Evolutionary conservation across 2,797 vertebrate genomes (phyloP).

Genomic region (Steatocranus sp.): DNA sequence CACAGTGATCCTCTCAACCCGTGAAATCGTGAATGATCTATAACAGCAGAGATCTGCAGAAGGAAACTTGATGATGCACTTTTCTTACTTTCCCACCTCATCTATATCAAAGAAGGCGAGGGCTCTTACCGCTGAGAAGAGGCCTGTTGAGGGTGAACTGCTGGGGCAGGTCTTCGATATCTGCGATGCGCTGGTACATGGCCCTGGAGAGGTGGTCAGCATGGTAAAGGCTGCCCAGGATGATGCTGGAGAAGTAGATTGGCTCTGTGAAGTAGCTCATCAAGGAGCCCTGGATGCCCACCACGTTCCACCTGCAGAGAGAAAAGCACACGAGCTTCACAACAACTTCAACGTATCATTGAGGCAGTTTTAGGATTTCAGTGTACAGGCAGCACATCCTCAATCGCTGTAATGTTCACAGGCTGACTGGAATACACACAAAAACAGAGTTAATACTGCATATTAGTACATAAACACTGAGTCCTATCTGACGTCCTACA

Average conservation of each 20-base stretch:
- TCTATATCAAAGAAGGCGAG: background rate
- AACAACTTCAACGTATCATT: background rate
- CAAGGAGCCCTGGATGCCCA: conserved; percentile 91
- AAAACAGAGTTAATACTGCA: background rate
- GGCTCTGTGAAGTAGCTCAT: conserved; percentile 92
- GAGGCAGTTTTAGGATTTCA: background rate
- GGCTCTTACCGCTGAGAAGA: conserved; percentile 88
- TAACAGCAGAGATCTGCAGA: background rate
- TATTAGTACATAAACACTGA: background rate
- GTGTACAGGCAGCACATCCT: background rate
- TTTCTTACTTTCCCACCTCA: background rate
- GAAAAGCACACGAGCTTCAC: background rate
- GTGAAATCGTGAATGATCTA: background rate
- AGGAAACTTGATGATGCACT: background rate
- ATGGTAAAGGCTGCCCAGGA: conserved; percentile 94
- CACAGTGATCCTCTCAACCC: background rate
- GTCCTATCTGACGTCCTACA: conserved; percentile 3
- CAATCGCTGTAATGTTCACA: background rate
- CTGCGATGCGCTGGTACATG: conserved; percentile 89
- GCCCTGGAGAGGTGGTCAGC: conserved; percentile 92
- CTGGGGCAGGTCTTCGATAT: conserved; percentile 84
- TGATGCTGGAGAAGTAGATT: conserved; percentile 94
- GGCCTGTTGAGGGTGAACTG: conserved; percentile 87
- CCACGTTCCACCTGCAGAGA: conserved; percentile 86
- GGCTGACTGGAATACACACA: background rate